Base-by-base conservation (phyloP, 53 echinoderm and acorn worm genomes). In the Henricia sp. region DNA sequence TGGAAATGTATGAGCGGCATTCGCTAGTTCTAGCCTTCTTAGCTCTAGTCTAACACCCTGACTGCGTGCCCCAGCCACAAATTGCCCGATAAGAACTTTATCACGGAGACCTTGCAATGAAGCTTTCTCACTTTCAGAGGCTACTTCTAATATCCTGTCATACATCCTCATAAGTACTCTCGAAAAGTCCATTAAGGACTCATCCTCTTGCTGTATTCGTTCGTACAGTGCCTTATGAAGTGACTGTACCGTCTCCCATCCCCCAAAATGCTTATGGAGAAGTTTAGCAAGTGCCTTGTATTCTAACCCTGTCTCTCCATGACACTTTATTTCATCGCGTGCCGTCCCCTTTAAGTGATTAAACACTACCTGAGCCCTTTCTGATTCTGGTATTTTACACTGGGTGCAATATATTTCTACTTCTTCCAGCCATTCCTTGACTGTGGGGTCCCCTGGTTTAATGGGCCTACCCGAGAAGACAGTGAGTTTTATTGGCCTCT, bases 31-130 rank as follows among this genome's bases (percentile, higher is more conserved):
- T n/a, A n/a, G 21, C 3, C 72, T 42, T 50, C 50, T 19, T 24
- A 72, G 3, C 28, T 72, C 51, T 21, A 72, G 50, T 28, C 72
- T 42, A 25, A 13, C 42, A 2, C 4, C 28, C 5, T 39, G 23
- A 8, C 43, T 71, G 27, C 71, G 71, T 42, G 71, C 74, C 35
- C 76, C 76, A 2, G 76, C 76, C 17, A 75, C 76, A 75, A 75
- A 75, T 19, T 75, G 26, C 9, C 54, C 4, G 17, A 55, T 75
- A 28, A 52, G 55, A 6, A 32, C 36, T 0, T 50, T 36, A 12
- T 75, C 76, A 32, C 56, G 26, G n/a, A 56, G 9, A 21, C 55
- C 57, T 30, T 48, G 21, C 28, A 23, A 26, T 72, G 72, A 44
- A 25, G 23, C n/a, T 48, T 72, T 6, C 13, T 71, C 46, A 17